A percentile compares a stretch with the other conserved stretches of the same genome.
Conservation (phyloP, 2,888 invertebrate genomes). For the Pristionchus fissidentatus region DNA sequence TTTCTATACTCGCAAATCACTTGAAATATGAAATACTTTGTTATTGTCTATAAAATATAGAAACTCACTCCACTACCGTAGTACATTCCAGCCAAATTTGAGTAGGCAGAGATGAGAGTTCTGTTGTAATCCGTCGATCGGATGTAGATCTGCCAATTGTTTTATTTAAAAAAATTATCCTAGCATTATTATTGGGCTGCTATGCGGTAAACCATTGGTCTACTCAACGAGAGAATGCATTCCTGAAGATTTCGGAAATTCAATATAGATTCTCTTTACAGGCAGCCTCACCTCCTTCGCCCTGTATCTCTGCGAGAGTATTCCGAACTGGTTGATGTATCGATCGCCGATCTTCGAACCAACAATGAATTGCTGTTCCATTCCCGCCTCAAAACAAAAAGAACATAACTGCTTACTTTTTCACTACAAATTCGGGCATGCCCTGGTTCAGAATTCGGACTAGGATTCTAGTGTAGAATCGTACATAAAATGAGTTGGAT, state of each 20-base stretch:
- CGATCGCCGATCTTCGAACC: constrained; percentile 5
- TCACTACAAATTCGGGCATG: too few species aligned
- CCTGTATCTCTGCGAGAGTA: constrained; percentile 1
- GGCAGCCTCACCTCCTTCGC: background rate
- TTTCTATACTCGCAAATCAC: too few species aligned
- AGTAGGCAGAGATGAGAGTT: constrained; percentile 85
- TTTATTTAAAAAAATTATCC: background rate
- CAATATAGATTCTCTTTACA: too few species aligned
- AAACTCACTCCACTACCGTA: background rate
- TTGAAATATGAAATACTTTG: too few species aligned
- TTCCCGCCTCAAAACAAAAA: constrained; percentile 3
- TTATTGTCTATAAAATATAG: background rate
- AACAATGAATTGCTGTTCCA: constrained; percentile 5
- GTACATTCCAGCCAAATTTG: constrained; percentile 86
- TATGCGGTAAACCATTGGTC: too few species aligned
- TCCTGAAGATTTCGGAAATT: too few species aligned
- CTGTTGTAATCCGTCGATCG: constrained; percentile 76
- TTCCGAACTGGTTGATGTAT: background rate
- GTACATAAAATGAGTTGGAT: too few species aligned
- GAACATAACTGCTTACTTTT: too few species aligned
- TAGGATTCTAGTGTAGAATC: too few species aligned
- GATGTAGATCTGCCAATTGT: constrained; percentile 67
- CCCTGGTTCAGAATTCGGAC: too few species aligned
- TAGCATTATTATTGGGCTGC: too few species aligned
- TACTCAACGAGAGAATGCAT: too few species aligned